Conservation (phyloP, 2,888 invertebrate genomes). For the Meganola albula region DNA sequence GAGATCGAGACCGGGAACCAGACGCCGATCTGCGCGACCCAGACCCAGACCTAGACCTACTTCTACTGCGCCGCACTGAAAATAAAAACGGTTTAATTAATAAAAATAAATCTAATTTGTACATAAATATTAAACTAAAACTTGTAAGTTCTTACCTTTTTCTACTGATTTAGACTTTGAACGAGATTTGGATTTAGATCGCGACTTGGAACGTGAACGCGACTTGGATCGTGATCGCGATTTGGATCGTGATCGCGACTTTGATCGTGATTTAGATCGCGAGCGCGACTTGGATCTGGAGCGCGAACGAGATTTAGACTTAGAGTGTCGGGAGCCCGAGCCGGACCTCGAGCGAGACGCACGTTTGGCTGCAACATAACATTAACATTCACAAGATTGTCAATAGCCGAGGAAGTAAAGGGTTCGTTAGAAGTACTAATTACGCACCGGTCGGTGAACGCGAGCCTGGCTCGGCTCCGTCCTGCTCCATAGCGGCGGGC, state of each 20-base stretch:
- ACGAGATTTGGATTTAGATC: slow-evolving; percentile 16
- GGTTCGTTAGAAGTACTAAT: background rate
- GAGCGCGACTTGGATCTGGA: slow-evolving; percentile 20
- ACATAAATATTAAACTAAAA: background rate
- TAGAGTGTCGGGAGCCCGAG: slow-evolving; percentile 32
- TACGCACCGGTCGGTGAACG: slow-evolving; percentile 28
- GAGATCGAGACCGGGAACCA: slow-evolving; percentile 18
- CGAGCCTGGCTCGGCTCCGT: slow-evolving; percentile 25
- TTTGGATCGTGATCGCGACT: slow-evolving; percentile 9
- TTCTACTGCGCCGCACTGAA: slow-evolving; percentile 22
- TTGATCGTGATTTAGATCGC: slow-evolving; percentile 23
- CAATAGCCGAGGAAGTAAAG: background rate
- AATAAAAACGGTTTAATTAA: slow-evolving; percentile 4
- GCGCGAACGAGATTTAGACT: slow-evolving; percentile 23
- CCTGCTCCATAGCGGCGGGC: slow-evolving; percentile 38
- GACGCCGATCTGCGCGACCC: slow-evolving; percentile 21
- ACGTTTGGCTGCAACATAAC: slow-evolving; percentile 22
- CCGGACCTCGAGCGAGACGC: slow-evolving; percentile 36
- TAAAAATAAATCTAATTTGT: background rate
- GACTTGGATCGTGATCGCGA: slow-evolving; percentile 5
- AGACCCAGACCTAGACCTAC: slow-evolving; percentile 26
- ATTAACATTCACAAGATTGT: slow-evolving; percentile 2
- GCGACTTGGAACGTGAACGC: slow-evolving; percentile 26
- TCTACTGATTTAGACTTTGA: slow-evolving; percentile 19
- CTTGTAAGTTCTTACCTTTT: slow-evolving; percentile 10